These are phyloP conservation scores for Patella ulyssiponensis DNA, from an alignment of 2,888 invertebrate species.

Conservation along the genomic window DNA sequence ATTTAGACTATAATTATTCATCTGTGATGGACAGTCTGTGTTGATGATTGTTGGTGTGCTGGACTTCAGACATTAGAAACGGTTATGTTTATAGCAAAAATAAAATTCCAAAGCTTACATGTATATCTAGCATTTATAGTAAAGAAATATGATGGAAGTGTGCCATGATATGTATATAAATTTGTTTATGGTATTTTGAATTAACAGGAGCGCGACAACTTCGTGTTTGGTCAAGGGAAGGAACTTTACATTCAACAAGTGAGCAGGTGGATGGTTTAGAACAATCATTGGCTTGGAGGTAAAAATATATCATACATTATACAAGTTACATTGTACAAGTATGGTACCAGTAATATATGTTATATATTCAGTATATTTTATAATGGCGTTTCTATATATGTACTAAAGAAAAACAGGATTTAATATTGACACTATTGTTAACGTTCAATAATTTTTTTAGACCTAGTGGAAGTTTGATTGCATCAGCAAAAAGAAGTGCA, in stretches of 20 bases:
- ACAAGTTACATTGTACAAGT: no score
- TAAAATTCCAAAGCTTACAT: no score
- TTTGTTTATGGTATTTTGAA: no score
- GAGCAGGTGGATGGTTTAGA: constrained; percentile 79
- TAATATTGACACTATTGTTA: neutral
- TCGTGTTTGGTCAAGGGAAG: constrained; percentile 83
- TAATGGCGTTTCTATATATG: neutral
- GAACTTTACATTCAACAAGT: constrained; percentile 82
- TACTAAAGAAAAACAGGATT: neutral
- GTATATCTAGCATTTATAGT: no score
- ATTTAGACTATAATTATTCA: no score
- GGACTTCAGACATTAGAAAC: no score
- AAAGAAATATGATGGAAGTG: no score
- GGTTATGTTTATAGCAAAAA: no score
- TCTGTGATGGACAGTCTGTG: no score
- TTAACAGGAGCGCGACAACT: constrained; percentile 68
- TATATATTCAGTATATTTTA: neutral
- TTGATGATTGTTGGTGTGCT: no score
- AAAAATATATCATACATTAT: constrained; percentile 68
- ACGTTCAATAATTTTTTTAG: constrained; percentile 75
- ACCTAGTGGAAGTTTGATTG: constrained; percentile 85
- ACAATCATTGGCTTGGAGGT: constrained; percentile 73
- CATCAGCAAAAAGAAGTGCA: constrained; percentile 74
- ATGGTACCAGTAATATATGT: neutral
- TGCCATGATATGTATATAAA: no score